Evolutionary conservation across 2,113 vertebrate genomes (phyloP), one percentile per base, ranked within the genome.

Genomic region (Phalacrocorax aristotelis): DNA sequence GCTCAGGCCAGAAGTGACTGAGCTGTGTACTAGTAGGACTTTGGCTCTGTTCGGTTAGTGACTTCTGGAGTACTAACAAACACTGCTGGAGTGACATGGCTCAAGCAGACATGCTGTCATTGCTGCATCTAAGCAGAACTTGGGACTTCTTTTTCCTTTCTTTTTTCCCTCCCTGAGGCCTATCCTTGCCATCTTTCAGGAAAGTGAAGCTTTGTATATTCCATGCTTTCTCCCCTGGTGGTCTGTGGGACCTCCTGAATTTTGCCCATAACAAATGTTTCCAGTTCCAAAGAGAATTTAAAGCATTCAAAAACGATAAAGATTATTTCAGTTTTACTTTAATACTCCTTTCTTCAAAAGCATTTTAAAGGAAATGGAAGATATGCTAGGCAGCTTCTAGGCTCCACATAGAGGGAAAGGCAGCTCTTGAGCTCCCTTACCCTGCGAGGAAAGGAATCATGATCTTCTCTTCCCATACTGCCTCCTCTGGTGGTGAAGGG

Each of bases 201-300:
- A 52, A 38, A 87, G 16, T 27, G 16, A 71, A 65, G 51, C 46
- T 78, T 52, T 65, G 13, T 36, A 19, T 40, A 69, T 60, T 52
- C 58, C 11, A 65, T 0, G 1, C 10, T 61, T 90, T 70, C 21
- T 61, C 4, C 6, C 12, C 9, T 13, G 7, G 21, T 0, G 0
- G 83, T 69, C 8, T 60, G 49, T 38, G 7, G 15, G 21, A 20
- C 42, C 5, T 69, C 60, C 54, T 52, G 30, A 64, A 30, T 71
- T 70, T 42, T 83, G 46, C 29, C 23, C 34, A 83, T 30, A 71
- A 65, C 9, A 83, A 72, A 61, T 0, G 1, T 13, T 93, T 89
- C 32, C 19, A 65, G 18, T 46, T 58, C 30, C 42, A 74, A 61
- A 54, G 27, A 74, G 22, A 96, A 64, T 51, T 68, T 83, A 62